Percentiles rank a stretch among this genome's conserved stretches.
Conservation (phyloP, 2,113 vertebrate genomes). For the Aythya baeri region DNA sequence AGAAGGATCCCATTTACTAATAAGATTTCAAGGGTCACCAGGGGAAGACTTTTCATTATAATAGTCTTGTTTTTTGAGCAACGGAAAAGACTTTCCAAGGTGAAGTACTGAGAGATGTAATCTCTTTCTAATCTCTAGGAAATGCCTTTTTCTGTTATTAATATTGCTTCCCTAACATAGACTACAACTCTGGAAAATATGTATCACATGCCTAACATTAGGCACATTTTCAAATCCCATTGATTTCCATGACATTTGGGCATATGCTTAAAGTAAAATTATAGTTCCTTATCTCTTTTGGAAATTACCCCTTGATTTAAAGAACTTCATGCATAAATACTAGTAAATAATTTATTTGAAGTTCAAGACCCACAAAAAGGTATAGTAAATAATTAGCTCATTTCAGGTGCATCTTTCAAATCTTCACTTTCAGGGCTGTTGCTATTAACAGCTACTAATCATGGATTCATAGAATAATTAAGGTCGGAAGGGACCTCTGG, state of each 20-base stretch:
- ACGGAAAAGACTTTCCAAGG: slow-evolving; percentile 52
- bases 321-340: neutral
- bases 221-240: slow-evolving; percentile 5
- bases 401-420: slow-evolving; percentile 18
- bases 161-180: neutral
- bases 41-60: slow-evolving; percentile 57
- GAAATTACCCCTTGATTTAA: slow-evolving; percentile 10
- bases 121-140: slow-evolving; percentile 35
- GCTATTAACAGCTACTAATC: slow-evolving; percentile 36
- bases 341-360: neutral
- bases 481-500: slow-evolving; percentile 13
- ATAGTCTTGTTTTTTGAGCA: slow-evolving; percentile 37
- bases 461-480: slow-evolving; percentile 40
- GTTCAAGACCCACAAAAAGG: neutral
- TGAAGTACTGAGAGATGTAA: slow-evolving; percentile 48
- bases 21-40: slow-evolving; percentile 49
- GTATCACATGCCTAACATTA: neutral
- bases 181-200: neutral
- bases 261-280: neutral
- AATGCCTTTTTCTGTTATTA: slow-evolving; percentile 38
- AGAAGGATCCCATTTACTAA: slow-evolving; percentile 47
- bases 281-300: neutral
- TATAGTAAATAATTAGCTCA: slow-evolving; percentile 4
- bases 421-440: neutral
- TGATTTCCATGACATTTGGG: neutral